phyloP scores from a whole-genome alignment of 2,888 invertebrate species.

The Imbricaverruca yamaguchii region DNA sequence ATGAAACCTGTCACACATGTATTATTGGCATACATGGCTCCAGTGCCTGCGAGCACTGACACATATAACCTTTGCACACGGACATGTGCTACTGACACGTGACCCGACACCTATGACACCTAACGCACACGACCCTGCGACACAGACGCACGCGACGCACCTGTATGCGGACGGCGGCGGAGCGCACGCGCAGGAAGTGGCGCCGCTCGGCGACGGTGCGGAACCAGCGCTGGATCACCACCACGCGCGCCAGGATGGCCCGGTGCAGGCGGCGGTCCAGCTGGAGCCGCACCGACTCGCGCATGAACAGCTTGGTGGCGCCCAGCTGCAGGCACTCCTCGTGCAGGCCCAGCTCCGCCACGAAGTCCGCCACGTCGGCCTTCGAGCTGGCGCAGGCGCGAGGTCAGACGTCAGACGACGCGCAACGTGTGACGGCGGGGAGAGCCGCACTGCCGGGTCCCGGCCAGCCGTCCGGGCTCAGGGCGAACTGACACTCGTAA shows the following conservation, averaged over 20 bases:
- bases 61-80: no score
- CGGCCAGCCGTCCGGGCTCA: not conserved
- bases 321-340: constrained; percentile 85
- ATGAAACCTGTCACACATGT: no score
- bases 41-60: no score
- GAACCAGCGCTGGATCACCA: constrained; percentile 86
- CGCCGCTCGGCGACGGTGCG: constrained; percentile 68
- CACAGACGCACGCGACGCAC: constrained; percentile 37
- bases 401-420: no score
- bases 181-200: constrained; percentile 63
- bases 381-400: constrained; percentile 56
- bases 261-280: constrained; percentile 86
- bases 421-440: no score
- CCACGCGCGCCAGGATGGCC: constrained; percentile 86
- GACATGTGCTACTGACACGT: no score
- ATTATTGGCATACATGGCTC: no score
- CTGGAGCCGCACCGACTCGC: constrained; percentile 88
- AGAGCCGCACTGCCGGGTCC: no score
- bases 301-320: constrained; percentile 80
- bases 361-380: constrained; percentile 73
- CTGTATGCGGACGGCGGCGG: constrained; percentile 67
- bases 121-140: no score
- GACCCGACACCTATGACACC: no score
- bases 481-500: no score
- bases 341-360: constrained; percentile 73